Conservation (phyloP, 2,113 vertebrate genomes). For the Zootoca vivipara region DNA sequence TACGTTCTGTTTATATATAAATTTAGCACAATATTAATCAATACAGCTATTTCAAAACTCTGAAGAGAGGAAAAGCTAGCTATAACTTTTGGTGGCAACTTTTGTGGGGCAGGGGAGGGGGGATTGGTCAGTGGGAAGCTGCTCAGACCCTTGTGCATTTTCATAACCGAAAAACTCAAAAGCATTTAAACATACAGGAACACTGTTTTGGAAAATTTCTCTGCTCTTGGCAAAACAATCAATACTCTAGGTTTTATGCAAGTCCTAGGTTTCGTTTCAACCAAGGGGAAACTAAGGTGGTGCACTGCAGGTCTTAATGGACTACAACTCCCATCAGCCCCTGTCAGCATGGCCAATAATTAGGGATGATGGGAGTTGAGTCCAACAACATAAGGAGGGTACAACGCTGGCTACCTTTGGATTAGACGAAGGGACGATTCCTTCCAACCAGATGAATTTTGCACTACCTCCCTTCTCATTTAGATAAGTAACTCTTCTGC, state of each 20-base stretch:
- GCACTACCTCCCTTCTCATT: not conserved
- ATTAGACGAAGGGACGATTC: not conserved
- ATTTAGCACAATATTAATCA: conserved; percentile 52
- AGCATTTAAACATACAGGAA: not conserved
- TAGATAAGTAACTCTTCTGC: not conserved
- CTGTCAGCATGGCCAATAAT: no score
- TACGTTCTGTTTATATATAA: conserved; percentile 56
- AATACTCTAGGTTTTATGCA: conserved; percentile 5
- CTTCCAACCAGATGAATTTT: conserved; percentile 1
- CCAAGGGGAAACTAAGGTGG: no score
- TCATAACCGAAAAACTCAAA: conserved; percentile 3
- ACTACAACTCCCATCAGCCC: no score
- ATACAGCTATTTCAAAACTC: conserved; percentile 50
- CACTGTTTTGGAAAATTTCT: conserved; percentile 25
- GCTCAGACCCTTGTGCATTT: conserved; percentile 31
- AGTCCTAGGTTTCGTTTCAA: conserved; percentile 23
- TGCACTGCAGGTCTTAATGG: no score
- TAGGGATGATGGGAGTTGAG: no score
- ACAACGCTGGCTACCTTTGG: no score
- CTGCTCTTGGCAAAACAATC: conserved; percentile 21
- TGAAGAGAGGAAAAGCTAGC: conserved; percentile 38
- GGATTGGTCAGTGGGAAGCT: conserved; percentile 19
- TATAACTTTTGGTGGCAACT: conserved; percentile 52
- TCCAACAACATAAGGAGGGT: no score
- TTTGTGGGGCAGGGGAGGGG: not conserved